These are phyloP conservation scores for Etheostoma perlongum DNA, from an alignment of 2,797 vertebrate genomes.

Conservation along the genomic window DNA sequence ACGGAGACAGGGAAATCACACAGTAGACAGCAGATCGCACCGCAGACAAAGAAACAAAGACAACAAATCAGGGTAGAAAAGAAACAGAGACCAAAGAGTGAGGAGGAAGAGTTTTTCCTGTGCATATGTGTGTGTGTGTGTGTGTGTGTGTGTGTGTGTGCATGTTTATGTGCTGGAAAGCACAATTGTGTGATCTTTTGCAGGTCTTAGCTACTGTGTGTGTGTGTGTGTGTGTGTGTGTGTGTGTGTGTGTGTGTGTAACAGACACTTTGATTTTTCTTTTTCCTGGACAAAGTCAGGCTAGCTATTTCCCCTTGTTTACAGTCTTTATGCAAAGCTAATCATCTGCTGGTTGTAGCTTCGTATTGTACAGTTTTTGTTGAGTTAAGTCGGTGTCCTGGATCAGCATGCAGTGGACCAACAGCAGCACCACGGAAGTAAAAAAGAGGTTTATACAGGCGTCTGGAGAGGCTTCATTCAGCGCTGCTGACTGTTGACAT, in stretches of 20 bases:
- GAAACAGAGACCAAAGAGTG: conserved; percentile 23
- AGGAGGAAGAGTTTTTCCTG: background rate
- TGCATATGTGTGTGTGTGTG: background rate
- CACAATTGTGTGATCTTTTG: too few relatives aligned
- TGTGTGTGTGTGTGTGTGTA: too few relatives aligned
- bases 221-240: too few relatives aligned
- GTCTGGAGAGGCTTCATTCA: conserved; percentile 53
- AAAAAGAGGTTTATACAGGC: conserved; percentile 25
- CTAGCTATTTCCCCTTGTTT: background rate
- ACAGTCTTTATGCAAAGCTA: conserved; percentile 1
- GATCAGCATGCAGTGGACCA: conserved; percentile 65
- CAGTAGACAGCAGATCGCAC: conserved; percentile 22
- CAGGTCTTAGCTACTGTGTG: too few relatives aligned
- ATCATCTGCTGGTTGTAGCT: background rate
- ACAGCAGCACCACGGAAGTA: conserved; percentile 49
- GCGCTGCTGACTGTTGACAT: conserved; percentile 36
- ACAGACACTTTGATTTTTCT: too few relatives aligned
- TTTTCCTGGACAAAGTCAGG: background rate
- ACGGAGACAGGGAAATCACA: conserved; percentile 44
- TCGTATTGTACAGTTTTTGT: background rate
- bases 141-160: too few relatives aligned
- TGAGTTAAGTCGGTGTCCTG: conserved; percentile 3
- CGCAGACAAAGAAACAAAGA: conserved; percentile 34
- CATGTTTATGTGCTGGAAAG: too few relatives aligned
- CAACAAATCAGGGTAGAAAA: background rate